Base-by-base conservation (phyloP, 2,113 vertebrate species). In the Zosterops borbonicus region DNA sequence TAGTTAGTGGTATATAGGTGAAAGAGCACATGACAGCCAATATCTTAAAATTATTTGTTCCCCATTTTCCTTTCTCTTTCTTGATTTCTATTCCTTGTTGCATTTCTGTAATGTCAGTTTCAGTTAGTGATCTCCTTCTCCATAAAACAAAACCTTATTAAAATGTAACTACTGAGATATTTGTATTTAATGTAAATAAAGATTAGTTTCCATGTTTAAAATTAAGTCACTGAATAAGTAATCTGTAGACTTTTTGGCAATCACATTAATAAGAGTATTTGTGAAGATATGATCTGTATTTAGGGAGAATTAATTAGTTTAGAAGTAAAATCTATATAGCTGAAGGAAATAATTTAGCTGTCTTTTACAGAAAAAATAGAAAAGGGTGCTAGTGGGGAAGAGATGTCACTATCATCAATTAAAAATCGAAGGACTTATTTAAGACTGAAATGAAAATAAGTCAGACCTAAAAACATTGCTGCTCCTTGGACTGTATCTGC, bases 361-460 rank as follows among this genome's bases (percentile, higher is more conserved):
- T 70, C 55, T 91, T 86, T 63, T 60, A 75, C 39, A 76, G 76
- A 87, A 93, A 94, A 94, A 90, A 59, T 75, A 81, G 77, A 83
- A 78, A 85, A 55, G 60, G 8, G 4, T 74, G 16, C 59, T 94
- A 63, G 39, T 62, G 35, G 47, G 68, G 53, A 68, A 71, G 56
- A 80, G 52, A 35, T 67, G 62, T 86, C 28, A 70, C 67, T 84
- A 20, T 83, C 3, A 31, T 73, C 62, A 79, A 83, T 96, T 97
- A 92, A 83, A 96, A 95, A 89, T 42, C 0, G 0, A 95, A 90
- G 49, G 73, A 68, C 41, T 22, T 19, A 31, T 81, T 91, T 70
- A 94, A 88, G 47, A 71, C 55, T 90, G 44, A 90, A 96, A 87
- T 67, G 31, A 92, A 92, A 93, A 92, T 89, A 95, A 50, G 85